These are phyloP conservation scores for Phyto melanocephala DNA, from an alignment of 2,888 invertebrate species.

Conservation along the genomic window DNA sequence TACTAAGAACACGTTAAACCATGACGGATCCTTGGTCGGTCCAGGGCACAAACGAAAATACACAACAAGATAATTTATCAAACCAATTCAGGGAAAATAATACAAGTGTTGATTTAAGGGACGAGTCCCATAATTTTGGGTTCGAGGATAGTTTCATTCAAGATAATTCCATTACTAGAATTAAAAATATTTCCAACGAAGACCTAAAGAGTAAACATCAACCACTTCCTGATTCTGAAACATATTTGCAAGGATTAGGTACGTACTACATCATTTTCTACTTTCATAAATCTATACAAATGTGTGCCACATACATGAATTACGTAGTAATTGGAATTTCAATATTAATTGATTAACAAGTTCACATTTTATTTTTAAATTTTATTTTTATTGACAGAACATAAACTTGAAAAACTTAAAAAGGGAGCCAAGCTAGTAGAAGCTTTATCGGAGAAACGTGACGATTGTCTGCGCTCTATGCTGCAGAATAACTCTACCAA, in stretches of 20 bases:
- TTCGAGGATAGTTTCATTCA: slow-evolving; percentile 83
- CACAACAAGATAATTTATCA: slow-evolving; percentile 37
- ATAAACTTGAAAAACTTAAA: slow-evolving; percentile 79
- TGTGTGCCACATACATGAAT: too few relatives aligned
- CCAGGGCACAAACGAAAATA: slow-evolving; percentile 63
- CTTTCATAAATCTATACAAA: background rate
- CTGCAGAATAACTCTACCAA: slow-evolving; percentile 72
- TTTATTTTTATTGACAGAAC: slow-evolving; percentile 70
- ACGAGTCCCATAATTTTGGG: slow-evolving; percentile 56
- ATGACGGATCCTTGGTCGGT: slow-evolving; percentile 73
- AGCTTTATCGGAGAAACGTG: slow-evolving; percentile 79
- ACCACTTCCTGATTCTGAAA: slow-evolving; percentile 79
- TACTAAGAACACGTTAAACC: slow-evolving; percentile 40
- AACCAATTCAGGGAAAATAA: background rate
- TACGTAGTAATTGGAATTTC: too few relatives aligned
- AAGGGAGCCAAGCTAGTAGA: slow-evolving; percentile 79
- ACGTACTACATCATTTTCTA: slow-evolving; percentile 68
- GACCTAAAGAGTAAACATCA: slow-evolving; percentile 61
- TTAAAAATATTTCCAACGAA: slow-evolving; percentile 73
- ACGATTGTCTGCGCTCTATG: slow-evolving; percentile 80
- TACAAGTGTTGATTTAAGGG: slow-evolving; percentile 30
- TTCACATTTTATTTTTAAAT: too few relatives aligned
- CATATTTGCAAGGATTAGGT: slow-evolving; percentile 84
- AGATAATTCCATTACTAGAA: slow-evolving; percentile 60
- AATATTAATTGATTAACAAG: too few relatives aligned